Base-by-base conservation (phyloP, 2,113 vertebrate species). In the Apodemus sylvaticus region DNA sequence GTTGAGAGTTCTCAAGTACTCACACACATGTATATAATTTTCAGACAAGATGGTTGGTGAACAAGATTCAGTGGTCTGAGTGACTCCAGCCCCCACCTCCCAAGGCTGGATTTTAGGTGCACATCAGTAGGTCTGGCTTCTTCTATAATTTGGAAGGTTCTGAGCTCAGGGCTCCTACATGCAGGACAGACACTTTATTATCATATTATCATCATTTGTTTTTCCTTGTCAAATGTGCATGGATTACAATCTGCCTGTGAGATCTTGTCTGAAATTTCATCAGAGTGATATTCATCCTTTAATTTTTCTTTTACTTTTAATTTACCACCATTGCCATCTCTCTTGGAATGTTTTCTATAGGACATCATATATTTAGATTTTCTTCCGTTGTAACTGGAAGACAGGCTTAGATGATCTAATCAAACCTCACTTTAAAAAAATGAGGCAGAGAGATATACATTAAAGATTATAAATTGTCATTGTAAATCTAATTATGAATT, bases 401-500 rank as follows among this genome's bases (percentile, higher is more conserved):
- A 90, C 77, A 78, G 7, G 76, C 73, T 93, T 93, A 73, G 29
- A 83, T 60, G 31, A 92, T 85, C 39, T 86, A 94, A 89, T 81
- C 73, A 74, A 86, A 87, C 89, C 24, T 97, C 71, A 55, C 86
- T 95, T 97, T 93, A 93, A 96, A 93, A 11, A 96, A 89, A 95
- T 39, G 73, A 95, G 48, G 77, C 51, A 93, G 66, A 83, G 19
- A 79, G 48, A 94, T 91, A 90, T 86, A 71, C 53, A 96, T 96
- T 97, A 95, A 89, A n/a, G n/a, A n/a, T n/a, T n/a, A n/a, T n/a
- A n/a, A n/a, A n/a, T n/a, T 96, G 76, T 96, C 96, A 86, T 31
- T 90, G 6, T 88, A 95, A 98, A 95, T 97, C 71, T 94, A 95
- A 96, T 96, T 76, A 86, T 86, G 53, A 39, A 89, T 95, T 97